A percentile compares a stretch with the other conserved stretches of the same genome.
phyloP scores from a whole-genome alignment of 2,888 invertebrate genomes.

The Eilema depressum region DNA sequence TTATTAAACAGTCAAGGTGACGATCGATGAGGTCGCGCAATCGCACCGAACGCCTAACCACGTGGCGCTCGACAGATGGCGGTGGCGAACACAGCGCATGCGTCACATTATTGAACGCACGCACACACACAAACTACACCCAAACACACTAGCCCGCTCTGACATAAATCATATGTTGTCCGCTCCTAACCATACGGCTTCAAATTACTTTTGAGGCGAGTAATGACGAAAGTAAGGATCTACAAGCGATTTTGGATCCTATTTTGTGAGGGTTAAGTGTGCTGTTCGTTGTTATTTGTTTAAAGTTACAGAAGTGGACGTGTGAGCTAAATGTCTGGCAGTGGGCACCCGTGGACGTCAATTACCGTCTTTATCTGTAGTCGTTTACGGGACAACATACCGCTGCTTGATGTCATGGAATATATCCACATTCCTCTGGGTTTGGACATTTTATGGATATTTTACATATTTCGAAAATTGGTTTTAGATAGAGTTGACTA shows the following conservation, averaged over 20 bases:
- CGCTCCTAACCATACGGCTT: constrained; percentile 80
- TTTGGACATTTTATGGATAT: constrained; percentile 34
- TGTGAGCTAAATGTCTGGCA: constrained; percentile 74
- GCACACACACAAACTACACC: constrained; percentile 50
- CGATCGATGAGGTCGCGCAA: constrained; percentile 78
- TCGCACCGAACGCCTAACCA: constrained; percentile 62
- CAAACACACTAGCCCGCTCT: constrained; percentile 56
- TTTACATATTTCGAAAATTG: neutral
- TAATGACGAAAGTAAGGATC: constrained; percentile 74
- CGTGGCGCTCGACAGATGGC: constrained; percentile 85
- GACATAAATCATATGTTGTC: constrained; percentile 83
- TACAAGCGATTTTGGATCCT: constrained; percentile 53
- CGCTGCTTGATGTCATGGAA: constrained; percentile 44
- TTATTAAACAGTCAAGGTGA: constrained; percentile 82
- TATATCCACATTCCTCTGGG: constrained; percentile 43
- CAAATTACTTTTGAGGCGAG: constrained; percentile 76
- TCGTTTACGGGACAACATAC: constrained; percentile 56
- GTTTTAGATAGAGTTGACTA: neutral
- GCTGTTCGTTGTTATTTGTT: constrained; percentile 39
- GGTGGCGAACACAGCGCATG: constrained; percentile 76
- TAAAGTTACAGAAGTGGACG: constrained; percentile 67
- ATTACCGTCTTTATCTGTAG: constrained; percentile 76
- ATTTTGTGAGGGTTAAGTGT: constrained; percentile 29
- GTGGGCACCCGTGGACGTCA: constrained; percentile 74
- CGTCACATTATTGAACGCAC: constrained; percentile 79